These are phyloP conservation scores for Drosophila mayri DNA, from an alignment of 1,140 invertebrate genomes.

Conservation along the genomic window DNA sequence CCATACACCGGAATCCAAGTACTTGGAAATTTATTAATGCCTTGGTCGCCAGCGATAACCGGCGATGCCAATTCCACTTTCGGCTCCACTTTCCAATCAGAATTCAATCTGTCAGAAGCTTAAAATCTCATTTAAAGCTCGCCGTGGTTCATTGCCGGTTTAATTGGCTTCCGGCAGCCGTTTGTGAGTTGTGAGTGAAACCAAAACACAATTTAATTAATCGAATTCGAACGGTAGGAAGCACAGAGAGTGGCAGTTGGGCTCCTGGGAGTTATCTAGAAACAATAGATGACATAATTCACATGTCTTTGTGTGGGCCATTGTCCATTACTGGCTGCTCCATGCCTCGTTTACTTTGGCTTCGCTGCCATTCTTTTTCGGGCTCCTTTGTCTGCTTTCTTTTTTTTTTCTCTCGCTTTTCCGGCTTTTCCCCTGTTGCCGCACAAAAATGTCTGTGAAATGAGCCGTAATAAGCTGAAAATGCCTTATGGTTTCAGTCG, in stretches of 20 bases:
- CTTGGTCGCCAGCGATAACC: constrained; percentile 31
- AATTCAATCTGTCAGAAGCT: constrained; percentile 46
- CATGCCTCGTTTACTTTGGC: constrained; percentile 67
- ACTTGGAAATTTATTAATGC: constrained; percentile 77
- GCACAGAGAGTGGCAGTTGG: neutral
- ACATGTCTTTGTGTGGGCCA: constrained; percentile 45
- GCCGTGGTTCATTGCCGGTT: constrained; percentile 52
- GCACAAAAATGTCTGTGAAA: constrained; percentile 60
- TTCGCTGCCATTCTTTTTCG: constrained; percentile 45
- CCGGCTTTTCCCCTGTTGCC: constrained; percentile 8
- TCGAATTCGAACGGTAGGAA: constrained; percentile 41
- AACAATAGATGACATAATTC: constrained; percentile 53
- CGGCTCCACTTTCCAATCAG: constrained; percentile 32
- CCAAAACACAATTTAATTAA: constrained; percentile 70
- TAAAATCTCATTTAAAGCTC: constrained; percentile 59
- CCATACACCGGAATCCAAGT: constrained; percentile 60
- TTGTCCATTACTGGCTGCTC: constrained; percentile 40
- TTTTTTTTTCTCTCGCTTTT: constrained; percentile 32
- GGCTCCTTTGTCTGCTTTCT: constrained; percentile 22
- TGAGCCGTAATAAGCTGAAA: constrained; percentile 69
- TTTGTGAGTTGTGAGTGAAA: constrained; percentile 25
- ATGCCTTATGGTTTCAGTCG: constrained; percentile 48
- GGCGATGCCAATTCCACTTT: constrained; percentile 36
- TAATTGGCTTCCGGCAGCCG: constrained; percentile 50
- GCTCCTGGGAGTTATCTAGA: constrained; percentile 44